These are phyloP conservation scores for Lagria hirta DNA, from an alignment of 2,888 invertebrate genomes.

Conservation along the genomic window DNA sequence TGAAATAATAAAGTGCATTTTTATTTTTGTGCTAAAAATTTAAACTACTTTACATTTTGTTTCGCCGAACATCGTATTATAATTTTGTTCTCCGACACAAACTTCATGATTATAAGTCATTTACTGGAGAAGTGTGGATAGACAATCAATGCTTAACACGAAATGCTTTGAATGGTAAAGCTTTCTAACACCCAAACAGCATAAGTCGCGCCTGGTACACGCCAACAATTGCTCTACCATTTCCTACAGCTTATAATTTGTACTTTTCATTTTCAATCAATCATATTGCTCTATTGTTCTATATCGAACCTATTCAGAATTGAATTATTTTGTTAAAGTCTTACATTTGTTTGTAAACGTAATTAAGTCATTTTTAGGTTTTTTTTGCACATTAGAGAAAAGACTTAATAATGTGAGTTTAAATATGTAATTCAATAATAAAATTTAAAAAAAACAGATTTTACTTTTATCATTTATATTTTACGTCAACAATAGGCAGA, in stretches of 20 bases:
- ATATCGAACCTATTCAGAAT: too few species aligned
- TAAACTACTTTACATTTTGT: neutral
- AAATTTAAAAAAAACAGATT: too few species aligned
- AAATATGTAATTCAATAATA: too few species aligned
- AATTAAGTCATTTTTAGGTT: too few species aligned
- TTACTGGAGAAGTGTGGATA: slow-evolving; percentile 30
- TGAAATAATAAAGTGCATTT: neutral
- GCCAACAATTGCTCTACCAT: slow-evolving; percentile 21
- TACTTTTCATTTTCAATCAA: too few species aligned
- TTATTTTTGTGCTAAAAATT: neutral
- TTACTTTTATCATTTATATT: too few species aligned
- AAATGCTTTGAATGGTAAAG: slow-evolving; percentile 17
- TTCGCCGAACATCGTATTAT: neutral
- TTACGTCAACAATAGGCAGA: too few species aligned
- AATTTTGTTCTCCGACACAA: neutral
- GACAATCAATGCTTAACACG: slow-evolving; percentile 29
- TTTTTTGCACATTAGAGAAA: too few species aligned
- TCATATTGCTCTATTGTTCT: too few species aligned
- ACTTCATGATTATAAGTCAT: slow-evolving; percentile 30
- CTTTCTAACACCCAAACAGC: slow-evolving; percentile 19
- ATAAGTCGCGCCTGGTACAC: slow-evolving; percentile 37
- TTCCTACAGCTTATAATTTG: slow-evolving; percentile 4
- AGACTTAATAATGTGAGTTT: too few species aligned
- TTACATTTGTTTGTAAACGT: too few species aligned
- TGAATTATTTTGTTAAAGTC: too few species aligned